Evolutionary conservation across 2,888 invertebrate species (phyloP), one percentile per base, ranked within the genome.

Genomic region (Julus scanicus): DNA sequence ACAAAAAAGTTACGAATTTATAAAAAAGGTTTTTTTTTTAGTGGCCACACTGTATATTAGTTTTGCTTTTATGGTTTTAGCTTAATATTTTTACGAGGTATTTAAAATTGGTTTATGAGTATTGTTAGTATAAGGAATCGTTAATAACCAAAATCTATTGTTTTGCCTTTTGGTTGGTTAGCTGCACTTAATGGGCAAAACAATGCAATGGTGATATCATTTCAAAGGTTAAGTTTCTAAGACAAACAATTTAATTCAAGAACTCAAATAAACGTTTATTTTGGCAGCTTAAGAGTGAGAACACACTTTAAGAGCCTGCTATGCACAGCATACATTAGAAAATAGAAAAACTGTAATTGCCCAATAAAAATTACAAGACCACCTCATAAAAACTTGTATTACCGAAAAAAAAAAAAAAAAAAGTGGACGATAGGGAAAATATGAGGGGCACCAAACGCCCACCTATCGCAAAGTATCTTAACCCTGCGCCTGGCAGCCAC

Each of bases 291-390:
- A 71, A 29, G 8, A 71, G 71, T 71, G 71, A 71, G 29, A 71
- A 29, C 29, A 29, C 11, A 71, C 37, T 29, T 71, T 71, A 71
- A 71, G 71, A 29, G 71, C 71, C 29, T 29, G 11, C 71, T 29
- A 29, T 71, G 29, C 71, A 29, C 71, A 0, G 71, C 71, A 71
- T 29, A 71, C 29, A 71, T 71, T 71, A 71, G 29, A 71, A 71
- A 71, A 29, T 11, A 71, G 71, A 71, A 71, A 71, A 71, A 29
- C 71, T 71, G 71, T 71, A 71, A 71, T 71, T 37, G 71, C 71
- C 71, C 71, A 71, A 71, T 71, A 71, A 71, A 71, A 71, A 71
- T 71, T 71, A 71, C n/a, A 71, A 71, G 71, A 71, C 71, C 71
- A 71, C 29, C 71, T 71, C 71, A 71, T 71, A 71, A 71, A 71